A percentile compares a stretch with the other conserved stretches of the same genome.
Conservation (phyloP, 2,797 vertebrate genomes). For the Tenualosa ilisha region DNA sequence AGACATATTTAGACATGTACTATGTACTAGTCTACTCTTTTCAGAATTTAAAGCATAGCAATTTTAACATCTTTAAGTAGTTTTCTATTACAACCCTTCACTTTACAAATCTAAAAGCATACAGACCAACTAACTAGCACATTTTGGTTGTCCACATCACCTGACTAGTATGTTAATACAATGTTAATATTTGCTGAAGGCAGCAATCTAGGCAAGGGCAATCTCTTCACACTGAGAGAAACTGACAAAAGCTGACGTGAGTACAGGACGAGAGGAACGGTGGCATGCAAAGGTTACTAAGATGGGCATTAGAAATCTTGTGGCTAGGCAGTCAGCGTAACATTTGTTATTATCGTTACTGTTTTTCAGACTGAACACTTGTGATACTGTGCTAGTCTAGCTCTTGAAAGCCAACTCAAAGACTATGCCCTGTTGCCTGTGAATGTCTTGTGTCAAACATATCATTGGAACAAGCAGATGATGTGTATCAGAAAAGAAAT, state of each 20-base stretch:
- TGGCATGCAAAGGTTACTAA: background rate
- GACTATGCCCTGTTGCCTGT: slow-evolving; percentile 18
- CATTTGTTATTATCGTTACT: background rate
- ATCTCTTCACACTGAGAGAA: background rate
- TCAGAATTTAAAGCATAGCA: slow-evolving; percentile 22
- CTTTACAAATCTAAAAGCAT: background rate
- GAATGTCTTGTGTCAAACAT: slow-evolving; percentile 62
- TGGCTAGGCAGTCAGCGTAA: slow-evolving; percentile 18
- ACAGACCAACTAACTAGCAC: slow-evolving; percentile 11
- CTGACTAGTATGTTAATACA: background rate
- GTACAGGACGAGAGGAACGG: background rate
- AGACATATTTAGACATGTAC: background rate
- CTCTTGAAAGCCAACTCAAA: slow-evolving; percentile 7
- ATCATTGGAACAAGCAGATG: slow-evolving; percentile 55
- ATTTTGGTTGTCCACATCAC: background rate
- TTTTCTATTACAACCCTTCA: background rate
- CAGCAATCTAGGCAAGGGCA: background rate
- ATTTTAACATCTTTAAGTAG: background rate
- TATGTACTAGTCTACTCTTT: background rate
- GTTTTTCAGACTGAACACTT: slow-evolving; percentile 24
- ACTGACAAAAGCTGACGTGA: background rate
- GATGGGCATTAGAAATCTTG: slow-evolving; percentile 12
- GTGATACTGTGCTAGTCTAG: background rate
- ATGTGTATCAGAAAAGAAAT: slow-evolving; percentile 51
- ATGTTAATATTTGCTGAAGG: background rate